Conservation (phyloP, 2,888 invertebrate genomes). For the Hirtodrosophila trivittata region DNA sequence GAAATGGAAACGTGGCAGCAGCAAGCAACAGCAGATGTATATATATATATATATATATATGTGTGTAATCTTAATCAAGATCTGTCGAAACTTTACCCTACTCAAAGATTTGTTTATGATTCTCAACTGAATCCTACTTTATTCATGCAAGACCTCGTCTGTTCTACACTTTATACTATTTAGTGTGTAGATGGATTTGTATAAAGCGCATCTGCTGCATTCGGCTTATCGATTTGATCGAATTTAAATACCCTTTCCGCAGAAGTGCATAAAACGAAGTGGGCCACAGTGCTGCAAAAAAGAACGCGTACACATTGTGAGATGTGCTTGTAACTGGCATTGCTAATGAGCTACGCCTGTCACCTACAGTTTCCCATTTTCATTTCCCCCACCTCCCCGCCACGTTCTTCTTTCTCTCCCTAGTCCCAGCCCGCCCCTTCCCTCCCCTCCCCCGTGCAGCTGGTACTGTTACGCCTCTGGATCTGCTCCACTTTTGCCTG, state of each 20-base stretch:
- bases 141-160: too few species aligned
- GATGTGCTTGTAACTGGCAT: conserved; percentile 26
- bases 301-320: conserved; percentile 20
- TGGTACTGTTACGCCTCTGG: conserved; percentile 4
- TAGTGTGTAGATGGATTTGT: too few species aligned
- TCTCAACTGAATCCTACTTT: too few species aligned
- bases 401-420: neutral
- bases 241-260: neutral
- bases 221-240: too few species aligned
- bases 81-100: too few species aligned
- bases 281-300: conserved; percentile 31
- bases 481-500: conserved; percentile 44
- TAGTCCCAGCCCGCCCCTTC: neutral
- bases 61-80: too few species aligned
- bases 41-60: too few species aligned
- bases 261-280: neutral
- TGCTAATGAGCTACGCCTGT: conserved; percentile 58
- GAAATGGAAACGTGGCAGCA: too few species aligned
- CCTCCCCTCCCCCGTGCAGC: neutral
- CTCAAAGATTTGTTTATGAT: too few species aligned
- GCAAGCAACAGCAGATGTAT: too few species aligned
- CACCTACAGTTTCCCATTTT: conserved; percentile 14
- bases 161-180: too few species aligned
- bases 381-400: neutral
- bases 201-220: too few species aligned